A percentile compares a stretch with the other conserved stretches of the same genome.
Conservation (phyloP, 2,888 invertebrate species). For the Blastobasis adustella region DNA sequence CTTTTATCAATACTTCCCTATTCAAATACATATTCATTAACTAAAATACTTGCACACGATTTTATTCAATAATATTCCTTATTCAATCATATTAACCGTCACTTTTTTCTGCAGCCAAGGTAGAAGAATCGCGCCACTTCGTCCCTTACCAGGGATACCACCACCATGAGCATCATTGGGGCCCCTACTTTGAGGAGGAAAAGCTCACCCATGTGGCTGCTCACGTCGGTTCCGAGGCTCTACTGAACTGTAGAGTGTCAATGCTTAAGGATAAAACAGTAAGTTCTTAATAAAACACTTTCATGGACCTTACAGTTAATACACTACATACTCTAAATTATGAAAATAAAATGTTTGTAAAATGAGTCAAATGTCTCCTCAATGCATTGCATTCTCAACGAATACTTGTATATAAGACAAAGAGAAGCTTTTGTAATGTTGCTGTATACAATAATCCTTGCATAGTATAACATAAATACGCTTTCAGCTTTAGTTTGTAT, state of each 20-base stretch:
- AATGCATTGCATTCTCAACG: no score
- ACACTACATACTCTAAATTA: no score
- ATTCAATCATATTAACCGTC: neutral
- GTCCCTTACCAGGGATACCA: slow-evolving; percentile 71
- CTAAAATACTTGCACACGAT: no score
- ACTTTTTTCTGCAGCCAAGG: slow-evolving; percentile 41
- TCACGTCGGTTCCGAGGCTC: slow-evolving; percentile 78
- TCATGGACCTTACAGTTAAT: no score
- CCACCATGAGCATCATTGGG: slow-evolving; percentile 82
- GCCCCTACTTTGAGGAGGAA: slow-evolving; percentile 80
- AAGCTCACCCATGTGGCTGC: slow-evolving; percentile 75
- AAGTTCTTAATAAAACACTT: slow-evolving; percentile 17
- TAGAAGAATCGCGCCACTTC: slow-evolving; percentile 59
- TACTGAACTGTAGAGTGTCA: slow-evolving; percentile 79
- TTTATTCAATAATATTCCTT: no score
- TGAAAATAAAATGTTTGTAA: no score
- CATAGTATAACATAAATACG: no score
- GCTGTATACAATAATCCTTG: no score
- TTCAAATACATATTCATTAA: neutral
- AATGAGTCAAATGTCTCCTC: no score
- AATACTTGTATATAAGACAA: no score
- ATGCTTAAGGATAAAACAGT: slow-evolving; percentile 83
- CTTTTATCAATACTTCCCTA: neutral
- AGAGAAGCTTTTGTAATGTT: no score
- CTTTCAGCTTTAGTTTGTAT: no score